Evolutionary conservation across 2,797 vertebrate species (phyloP).

Genomic region (Melopsittacus undulatus): DNA sequence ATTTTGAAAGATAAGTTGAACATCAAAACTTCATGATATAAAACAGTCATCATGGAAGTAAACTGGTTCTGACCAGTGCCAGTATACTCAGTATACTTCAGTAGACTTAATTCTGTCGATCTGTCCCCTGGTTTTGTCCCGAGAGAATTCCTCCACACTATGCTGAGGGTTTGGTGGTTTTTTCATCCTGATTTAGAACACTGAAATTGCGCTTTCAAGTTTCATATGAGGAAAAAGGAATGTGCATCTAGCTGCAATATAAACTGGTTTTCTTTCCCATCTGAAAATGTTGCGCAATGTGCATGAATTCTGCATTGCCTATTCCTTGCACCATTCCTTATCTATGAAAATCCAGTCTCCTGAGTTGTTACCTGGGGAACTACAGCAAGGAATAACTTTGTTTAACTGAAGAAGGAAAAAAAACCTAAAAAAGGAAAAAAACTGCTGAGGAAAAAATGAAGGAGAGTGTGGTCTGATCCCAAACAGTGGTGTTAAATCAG

Average conservation of each 20-base stretch:
- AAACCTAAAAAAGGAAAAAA: background rate
- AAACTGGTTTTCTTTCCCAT: background rate
- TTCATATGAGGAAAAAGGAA: background rate
- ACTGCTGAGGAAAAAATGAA: background rate
- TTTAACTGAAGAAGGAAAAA: background rate
- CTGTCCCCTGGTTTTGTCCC: background rate
- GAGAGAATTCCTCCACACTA: background rate
- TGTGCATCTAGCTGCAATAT: background rate
- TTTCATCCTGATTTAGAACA: background rate
- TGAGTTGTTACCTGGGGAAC: background rate
- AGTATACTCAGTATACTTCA: background rate
- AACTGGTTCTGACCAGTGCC: background rate
- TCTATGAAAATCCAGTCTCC: background rate
- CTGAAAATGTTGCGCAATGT: background rate
- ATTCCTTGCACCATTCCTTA: background rate
- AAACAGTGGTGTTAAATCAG: background rate
- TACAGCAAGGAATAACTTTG: background rate
- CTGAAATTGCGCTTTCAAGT: background rate
- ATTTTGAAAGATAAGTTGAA: background rate
- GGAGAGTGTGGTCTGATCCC: background rate
- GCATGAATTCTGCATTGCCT: background rate
- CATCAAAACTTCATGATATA: background rate
- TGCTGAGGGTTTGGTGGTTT: rapidly evolving
- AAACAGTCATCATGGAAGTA: background rate
- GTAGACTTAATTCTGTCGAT: background rate